A percentile compares a stretch with the other conserved stretches of the same genome.
phyloP scores from a whole-genome alignment of 2,888 invertebrate genomes.

The Pristionchus maxplancki region DNA sequence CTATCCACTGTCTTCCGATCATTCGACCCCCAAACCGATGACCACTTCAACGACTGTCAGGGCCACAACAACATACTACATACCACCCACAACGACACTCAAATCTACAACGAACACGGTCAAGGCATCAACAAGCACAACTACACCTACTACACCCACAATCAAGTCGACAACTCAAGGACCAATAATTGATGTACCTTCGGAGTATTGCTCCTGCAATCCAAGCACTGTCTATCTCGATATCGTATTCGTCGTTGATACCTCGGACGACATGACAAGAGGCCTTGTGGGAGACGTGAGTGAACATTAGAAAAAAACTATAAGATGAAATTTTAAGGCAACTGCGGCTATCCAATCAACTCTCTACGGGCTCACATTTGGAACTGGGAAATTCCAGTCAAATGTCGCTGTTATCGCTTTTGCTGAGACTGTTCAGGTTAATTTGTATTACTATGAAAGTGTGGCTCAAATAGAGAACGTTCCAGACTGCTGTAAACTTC shows the following conservation, averaged over 20 bases:
- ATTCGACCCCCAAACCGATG: too few relatives aligned
- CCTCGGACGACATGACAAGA: not conserved
- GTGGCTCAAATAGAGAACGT: not conserved
- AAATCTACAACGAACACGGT: too few relatives aligned
- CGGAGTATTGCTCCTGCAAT: not conserved
- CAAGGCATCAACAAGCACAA: too few relatives aligned
- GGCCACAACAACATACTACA: too few relatives aligned
- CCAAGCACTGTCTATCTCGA: not conserved
- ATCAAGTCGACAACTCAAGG: not conserved
- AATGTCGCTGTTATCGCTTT: not conserved
- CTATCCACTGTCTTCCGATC: too few relatives aligned
- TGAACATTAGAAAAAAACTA: not conserved
- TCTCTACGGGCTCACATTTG: not conserved
- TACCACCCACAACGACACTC: too few relatives aligned
- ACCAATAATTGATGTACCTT: not conserved
- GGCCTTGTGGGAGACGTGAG: not conserved
- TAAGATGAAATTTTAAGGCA: not conserved
- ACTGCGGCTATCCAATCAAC: not conserved
- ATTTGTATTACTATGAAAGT: not conserved
- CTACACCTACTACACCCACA: not conserved
- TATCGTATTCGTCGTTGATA: slow-evolving; percentile 15
- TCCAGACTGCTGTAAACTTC: not conserved
- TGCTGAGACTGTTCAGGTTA: not conserved
- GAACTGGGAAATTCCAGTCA: not conserved
- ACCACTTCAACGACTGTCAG: too few relatives aligned